Evolutionary conservation across 2,888 invertebrate species (phyloP).

Genomic region (Petrolisthes manimaculis): DNA sequence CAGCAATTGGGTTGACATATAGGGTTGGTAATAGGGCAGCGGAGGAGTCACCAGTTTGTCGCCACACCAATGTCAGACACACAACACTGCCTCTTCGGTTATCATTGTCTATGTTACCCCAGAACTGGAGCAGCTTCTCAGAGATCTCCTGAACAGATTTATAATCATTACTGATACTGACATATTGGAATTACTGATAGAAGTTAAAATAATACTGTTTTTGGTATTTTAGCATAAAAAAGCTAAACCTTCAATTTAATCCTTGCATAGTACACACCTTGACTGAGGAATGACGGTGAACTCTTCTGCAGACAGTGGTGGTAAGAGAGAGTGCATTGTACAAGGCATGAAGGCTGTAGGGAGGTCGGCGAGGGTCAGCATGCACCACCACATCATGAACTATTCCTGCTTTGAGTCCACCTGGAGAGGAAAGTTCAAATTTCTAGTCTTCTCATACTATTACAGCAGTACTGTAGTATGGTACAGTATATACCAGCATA

Average conservation of each 20-base stretch:
- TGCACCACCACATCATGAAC: conserved; percentile 68
- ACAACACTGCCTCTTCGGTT: conserved; percentile 29
- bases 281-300: conserved; percentile 55
- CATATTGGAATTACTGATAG: not conserved
- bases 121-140: conserved; percentile 48
- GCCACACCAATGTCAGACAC: conserved; percentile 50
- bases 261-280: conserved; percentile 30
- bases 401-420: conserved; percentile 30
- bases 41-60: conserved; percentile 46
- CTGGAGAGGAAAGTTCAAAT: conserved; percentile 21
- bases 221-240: not conserved
- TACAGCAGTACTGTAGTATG: not conserved
- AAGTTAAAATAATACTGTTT: not conserved
- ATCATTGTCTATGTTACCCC: not conserved
- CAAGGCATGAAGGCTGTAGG: conserved; percentile 69
- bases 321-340: conserved; percentile 66
- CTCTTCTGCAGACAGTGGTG: conserved; percentile 24
- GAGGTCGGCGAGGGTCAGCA: conserved; percentile 70
- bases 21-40: conserved; percentile 39
- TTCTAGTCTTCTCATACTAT: not conserved
- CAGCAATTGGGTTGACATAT: conserved; percentile 41
- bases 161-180: not conserved
- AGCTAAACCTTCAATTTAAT: no score
- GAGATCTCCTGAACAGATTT: conserved; percentile 38
- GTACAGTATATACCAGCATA: not conserved